phyloP scores from a whole-genome alignment of 2,113 vertebrate species.

The Pseudorhombus dupliciocellatus region DNA sequence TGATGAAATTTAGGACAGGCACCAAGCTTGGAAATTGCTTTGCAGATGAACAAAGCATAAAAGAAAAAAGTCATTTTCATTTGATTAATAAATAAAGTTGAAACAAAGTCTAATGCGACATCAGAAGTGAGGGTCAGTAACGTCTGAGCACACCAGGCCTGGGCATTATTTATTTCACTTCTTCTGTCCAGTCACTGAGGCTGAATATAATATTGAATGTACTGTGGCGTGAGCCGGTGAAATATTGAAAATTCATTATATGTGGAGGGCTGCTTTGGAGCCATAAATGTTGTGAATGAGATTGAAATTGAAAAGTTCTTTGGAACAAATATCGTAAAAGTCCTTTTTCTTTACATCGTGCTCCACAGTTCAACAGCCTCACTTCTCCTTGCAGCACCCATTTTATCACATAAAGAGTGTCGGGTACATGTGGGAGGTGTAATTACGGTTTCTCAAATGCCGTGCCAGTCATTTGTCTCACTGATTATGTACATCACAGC shows the following conservation, averaged over 20 bases:
- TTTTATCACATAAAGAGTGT: conserved; percentile 65
- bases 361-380: conserved; percentile 57
- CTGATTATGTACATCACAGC: conserved; percentile 40
- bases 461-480: conserved; percentile 62
- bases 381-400: conserved; percentile 34
- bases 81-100: conserved; percentile 71
- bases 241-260: conserved; percentile 77
- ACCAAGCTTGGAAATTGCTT: not conserved
- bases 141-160: conserved; percentile 42
- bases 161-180: conserved; percentile 54
- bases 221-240: conserved; percentile 58
- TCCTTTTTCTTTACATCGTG: conserved; percentile 54
- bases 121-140: conserved; percentile 36
- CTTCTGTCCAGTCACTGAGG: conserved; percentile 58
- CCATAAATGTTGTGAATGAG: conserved; percentile 78
- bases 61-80: conserved; percentile 39
- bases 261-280: conserved; percentile 72
- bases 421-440: conserved; percentile 57
- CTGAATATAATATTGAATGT: conserved; percentile 72
- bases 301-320: conserved; percentile 80
- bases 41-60: not conserved
- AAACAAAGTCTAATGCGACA: conserved; percentile 41
- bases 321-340: conserved; percentile 75
- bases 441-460: conserved; percentile 68
- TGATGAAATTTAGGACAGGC: conserved; percentile 25